Percentiles rank a stretch among this genome's conserved stretches.
Evolutionary conservation across 2,113 vertebrate genomes (phyloP).

Genomic region (Oryzias javanicus): DNA sequence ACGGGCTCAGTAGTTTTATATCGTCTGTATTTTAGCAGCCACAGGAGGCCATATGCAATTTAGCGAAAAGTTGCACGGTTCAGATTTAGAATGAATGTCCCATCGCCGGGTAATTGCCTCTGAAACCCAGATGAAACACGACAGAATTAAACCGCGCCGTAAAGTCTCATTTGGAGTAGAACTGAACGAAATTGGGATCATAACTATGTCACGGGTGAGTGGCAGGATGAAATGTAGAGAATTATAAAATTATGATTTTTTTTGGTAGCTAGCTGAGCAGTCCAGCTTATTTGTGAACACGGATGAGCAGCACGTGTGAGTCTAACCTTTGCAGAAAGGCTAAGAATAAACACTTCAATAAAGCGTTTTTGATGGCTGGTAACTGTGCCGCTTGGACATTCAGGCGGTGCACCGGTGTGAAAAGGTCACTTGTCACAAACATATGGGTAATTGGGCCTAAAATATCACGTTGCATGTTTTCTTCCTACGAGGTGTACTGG

Average conservation of each 20-base stretch:
- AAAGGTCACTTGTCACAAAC: constrained; percentile 74
- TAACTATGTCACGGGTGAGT: constrained; percentile 41
- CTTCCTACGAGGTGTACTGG: constrained; percentile 25
- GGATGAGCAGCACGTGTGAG: constrained; percentile 43
- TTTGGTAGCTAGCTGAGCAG: constrained; percentile 29
- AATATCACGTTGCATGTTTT: constrained; percentile 69
- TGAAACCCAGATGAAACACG: constrained; percentile 51
- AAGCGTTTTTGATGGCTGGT: constrained; percentile 68
- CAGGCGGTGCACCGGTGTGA: constrained; percentile 49
- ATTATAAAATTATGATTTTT: constrained; percentile 34
- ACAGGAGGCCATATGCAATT: constrained; percentile 56
- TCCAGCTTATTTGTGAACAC: constrained; percentile 37
- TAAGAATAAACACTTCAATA: constrained; percentile 74
- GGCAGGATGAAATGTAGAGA: constrained; percentile 29
- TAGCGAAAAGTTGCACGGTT: constrained; percentile 60
- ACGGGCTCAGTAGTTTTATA: constrained; percentile 32
- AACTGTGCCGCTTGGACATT: constrained; percentile 57
- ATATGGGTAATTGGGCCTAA: constrained; percentile 71
- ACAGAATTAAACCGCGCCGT: constrained; percentile 43
- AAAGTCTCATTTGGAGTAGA: constrained; percentile 44
- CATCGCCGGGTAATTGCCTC: constrained; percentile 56
- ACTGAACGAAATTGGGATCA: constrained; percentile 38
- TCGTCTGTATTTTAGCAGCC: constrained; percentile 30
- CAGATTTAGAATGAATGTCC: constrained; percentile 55
- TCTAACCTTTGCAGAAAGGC: constrained; percentile 68